Conservation (phyloP, 2,888 invertebrate genomes). For the Notodonta ziczac region DNA sequence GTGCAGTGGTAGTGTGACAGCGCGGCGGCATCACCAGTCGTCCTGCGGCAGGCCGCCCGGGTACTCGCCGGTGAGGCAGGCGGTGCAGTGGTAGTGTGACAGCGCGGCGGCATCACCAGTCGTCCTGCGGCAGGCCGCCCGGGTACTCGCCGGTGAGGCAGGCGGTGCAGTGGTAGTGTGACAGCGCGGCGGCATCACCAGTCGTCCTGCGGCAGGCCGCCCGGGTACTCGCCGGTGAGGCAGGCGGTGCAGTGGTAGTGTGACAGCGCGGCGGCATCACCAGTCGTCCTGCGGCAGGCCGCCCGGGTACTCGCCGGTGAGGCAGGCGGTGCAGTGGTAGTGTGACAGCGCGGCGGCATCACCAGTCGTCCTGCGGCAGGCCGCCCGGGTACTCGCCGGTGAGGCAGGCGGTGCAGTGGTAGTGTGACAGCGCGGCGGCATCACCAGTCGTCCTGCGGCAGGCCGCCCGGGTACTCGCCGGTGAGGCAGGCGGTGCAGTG, state of each 20-base stretch:
- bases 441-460: conserved; percentile 86
- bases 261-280: conserved; percentile 46
- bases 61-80: conserved; percentile 97
- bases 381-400: conserved; percentile 97
- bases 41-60: conserved; percentile 90
- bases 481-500: conserved; percentile 98
- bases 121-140: conserved; percentile 87
- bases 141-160: conserved; percentile 98
- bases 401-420: conserved; percentile 97
- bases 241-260: conserved; percentile 95
- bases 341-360: conserved; percentile 28
- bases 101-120: conserved; percentile 63
- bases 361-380: conserved; percentile 85
- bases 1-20: conserved; percentile 88
- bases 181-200: conserved; percentile 56
- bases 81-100: conserved; percentile 90
- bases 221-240: conserved; percentile 97
- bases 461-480: conserved; percentile 95
- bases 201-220: conserved; percentile 87
- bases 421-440: neutral
- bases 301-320: conserved; percentile 97
- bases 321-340: conserved; percentile 95
- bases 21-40: conserved; percentile 68
- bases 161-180: conserved; percentile 92
- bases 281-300: conserved; percentile 87